phyloP scores from a whole-genome alignment of 2,797 vertebrate genomes.

The Valencia hispanica region DNA sequence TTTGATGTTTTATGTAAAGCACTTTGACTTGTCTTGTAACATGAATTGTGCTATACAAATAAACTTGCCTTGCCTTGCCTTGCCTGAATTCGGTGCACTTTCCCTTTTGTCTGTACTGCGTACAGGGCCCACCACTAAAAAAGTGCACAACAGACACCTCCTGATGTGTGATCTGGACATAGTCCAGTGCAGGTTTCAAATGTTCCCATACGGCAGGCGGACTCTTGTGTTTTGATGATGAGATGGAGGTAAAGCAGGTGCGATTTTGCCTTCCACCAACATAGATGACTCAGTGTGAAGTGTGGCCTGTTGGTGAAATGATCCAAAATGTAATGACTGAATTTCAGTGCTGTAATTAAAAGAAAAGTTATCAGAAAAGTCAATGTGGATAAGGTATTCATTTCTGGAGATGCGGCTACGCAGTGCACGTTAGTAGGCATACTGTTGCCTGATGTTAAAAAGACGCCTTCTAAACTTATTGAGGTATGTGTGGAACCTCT shows the following conservation, averaged over 20 bases:
- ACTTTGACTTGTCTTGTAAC: too few relatives aligned
- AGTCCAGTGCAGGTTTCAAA: slow-evolving; percentile 6
- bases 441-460: slow-evolving; percentile 1
- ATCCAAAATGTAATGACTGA: slow-evolving; percentile 1
- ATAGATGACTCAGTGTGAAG: background rate
- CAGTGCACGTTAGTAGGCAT: background rate
- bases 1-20: too few relatives aligned
- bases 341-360: background rate
- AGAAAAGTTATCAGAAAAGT: background rate
- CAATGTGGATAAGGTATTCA: slow-evolving; percentile 4
- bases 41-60: too few relatives aligned
- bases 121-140: slow-evolving; percentile 3
- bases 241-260: background rate
- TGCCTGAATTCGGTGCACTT: too few relatives aligned
- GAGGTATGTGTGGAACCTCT: background rate
- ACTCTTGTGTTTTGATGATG: slow-evolving; percentile 1
- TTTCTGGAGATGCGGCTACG: background rate
- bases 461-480: background rate
- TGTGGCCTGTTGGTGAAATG: background rate
- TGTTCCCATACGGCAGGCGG: slow-evolving; percentile 3
- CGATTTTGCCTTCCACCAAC: background rate
- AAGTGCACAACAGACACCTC: background rate
- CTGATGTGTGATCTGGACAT: background rate
- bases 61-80: too few relatives aligned
- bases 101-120: background rate